A percentile compares a stretch with the other conserved stretches of the same genome.
Conservation (phyloP, 92 coral and sea anemone genomes). For the Diadumene lineata region DNA sequence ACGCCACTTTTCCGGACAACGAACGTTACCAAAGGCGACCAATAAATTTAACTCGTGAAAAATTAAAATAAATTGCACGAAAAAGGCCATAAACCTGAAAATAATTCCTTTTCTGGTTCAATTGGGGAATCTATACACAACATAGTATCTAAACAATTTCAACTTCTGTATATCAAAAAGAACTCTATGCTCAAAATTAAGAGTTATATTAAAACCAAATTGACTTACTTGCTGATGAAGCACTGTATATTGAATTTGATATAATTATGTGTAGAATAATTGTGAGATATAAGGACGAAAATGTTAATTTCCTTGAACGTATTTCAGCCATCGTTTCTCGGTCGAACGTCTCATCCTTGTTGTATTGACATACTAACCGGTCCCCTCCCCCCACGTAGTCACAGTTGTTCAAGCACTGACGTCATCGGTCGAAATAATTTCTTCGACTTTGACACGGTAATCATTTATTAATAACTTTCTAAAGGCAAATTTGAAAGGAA, state of each 20-base stretch:
- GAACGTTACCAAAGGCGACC: too few relatives aligned
- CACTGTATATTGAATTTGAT: neutral
- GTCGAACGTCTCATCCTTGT: slow-evolving; percentile 4
- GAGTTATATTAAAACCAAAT: too few relatives aligned
- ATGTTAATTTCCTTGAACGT: neutral
- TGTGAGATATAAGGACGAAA: too few relatives aligned
- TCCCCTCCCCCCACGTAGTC: neutral
- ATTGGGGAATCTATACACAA: neutral
- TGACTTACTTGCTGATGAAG: neutral
- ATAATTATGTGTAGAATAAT: too few relatives aligned
- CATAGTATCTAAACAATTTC: neutral
- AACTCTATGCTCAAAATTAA: neutral
- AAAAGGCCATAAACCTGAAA: too few relatives aligned
- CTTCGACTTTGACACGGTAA: neutral
- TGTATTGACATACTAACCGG: slow-evolving; percentile 6
- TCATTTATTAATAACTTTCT: too few relatives aligned
- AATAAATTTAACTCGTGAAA: too few relatives aligned
- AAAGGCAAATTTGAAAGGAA: neutral
- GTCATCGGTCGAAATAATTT: neutral
- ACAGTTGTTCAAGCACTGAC: too few relatives aligned
- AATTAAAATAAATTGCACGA: too few relatives aligned
- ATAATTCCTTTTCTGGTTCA: neutral
- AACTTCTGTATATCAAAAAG: neutral
- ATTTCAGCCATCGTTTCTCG: neutral
- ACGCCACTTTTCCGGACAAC: neutral